These are phyloP conservation scores for Molorchus minor DNA, from an alignment of 2,888 invertebrate species.

Conservation along the genomic window DNA sequence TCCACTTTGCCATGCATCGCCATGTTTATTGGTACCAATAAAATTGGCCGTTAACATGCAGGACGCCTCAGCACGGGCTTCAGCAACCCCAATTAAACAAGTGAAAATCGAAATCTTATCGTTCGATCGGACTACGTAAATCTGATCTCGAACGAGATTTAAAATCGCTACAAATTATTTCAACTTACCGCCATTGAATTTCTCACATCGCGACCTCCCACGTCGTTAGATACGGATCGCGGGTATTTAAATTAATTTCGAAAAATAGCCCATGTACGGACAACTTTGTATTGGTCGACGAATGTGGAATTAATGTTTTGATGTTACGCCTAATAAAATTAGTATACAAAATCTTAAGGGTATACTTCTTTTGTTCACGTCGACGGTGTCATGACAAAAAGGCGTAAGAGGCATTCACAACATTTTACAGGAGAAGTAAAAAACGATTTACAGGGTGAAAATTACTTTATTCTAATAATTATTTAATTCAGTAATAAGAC, in stretches of 20 bases:
- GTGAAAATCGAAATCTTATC: constrained; percentile 21
- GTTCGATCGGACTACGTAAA: constrained; percentile 6
- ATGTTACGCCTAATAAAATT: constrained; percentile 14
- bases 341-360: background rate
- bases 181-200: constrained; percentile 8
- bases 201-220: constrained; percentile 20
- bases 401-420: no score
- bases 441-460: no score
- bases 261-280: constrained; percentile 5
- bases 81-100: constrained; percentile 7
- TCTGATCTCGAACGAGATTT: constrained; percentile 12
- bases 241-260: constrained; percentile 14
- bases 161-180: constrained; percentile 20
- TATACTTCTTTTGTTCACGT: no score
- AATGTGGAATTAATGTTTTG: background rate
- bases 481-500: no score
- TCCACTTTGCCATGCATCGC: background rate
- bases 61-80: background rate
- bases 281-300: background rate
- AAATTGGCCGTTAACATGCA: background rate
- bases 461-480: no score
- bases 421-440: no score
- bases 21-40: constrained; percentile 11
- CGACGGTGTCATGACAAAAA: no score
- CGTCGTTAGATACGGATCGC: constrained; percentile 13